These are phyloP conservation scores for Agrilus cyanescens DNA, from an alignment of 2,888 invertebrate species.

Conservation along the genomic window DNA sequence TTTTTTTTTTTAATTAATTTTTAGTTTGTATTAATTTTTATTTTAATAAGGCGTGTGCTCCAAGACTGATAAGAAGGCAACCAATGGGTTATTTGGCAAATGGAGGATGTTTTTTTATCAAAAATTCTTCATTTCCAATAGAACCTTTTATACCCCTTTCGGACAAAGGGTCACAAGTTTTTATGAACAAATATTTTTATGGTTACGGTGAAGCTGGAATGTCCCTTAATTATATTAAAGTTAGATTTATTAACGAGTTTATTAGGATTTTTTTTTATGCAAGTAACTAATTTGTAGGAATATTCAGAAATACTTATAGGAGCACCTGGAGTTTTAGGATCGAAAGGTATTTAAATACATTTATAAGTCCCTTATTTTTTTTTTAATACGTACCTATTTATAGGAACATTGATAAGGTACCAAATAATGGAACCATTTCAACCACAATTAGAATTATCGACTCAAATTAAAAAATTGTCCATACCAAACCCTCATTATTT, in stretches of 20 bases:
- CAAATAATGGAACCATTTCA: background rate
- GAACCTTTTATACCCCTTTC: conserved; percentile 30
- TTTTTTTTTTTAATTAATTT: background rate
- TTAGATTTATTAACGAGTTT: conserved; percentile 3
- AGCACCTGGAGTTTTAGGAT: conserved; percentile 43
- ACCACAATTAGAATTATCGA: background rate
- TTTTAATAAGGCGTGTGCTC: conserved; percentile 9
- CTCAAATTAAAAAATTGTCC: background rate
- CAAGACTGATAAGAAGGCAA: conserved; percentile 7
- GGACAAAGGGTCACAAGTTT: conserved; percentile 6
- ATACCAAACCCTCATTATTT: background rate
- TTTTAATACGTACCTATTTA: background rate
- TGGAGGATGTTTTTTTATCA: conserved; percentile 35
- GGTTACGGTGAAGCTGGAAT: conserved; percentile 40
- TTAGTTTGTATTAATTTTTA: background rate
- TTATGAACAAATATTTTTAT: conserved; percentile 26
- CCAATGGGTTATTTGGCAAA: conserved; percentile 17
- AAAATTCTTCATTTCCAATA: conserved; percentile 26
- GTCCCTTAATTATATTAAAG: conserved; percentile 26
- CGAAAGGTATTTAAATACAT: conserved; percentile 39
- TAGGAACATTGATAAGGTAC: conserved; percentile 10
- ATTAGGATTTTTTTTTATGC: background rate
- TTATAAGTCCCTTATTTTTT: background rate
- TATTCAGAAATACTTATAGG: conserved; percentile 37
- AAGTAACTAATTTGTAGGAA: no score